Evolutionary conservation across 2,888 invertebrate genomes (phyloP).

Genomic region (Xanthorhoe designata): DNA sequence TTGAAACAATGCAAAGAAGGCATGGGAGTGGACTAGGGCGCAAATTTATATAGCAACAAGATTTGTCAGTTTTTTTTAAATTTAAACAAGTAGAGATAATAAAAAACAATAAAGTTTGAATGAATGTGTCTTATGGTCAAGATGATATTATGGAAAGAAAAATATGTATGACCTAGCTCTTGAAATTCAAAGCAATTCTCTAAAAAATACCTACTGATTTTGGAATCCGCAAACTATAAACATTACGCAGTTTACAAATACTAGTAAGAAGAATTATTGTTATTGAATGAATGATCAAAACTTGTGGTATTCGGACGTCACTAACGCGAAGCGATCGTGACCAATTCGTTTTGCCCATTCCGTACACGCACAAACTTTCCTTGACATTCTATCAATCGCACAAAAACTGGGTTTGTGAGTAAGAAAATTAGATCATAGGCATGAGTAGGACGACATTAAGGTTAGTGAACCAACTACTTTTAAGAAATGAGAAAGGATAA

Average conservation of each 20-base stretch:
- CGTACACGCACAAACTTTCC: constrained; percentile 40
- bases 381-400: constrained; percentile 47
- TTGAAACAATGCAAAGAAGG: neutral
- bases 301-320: constrained; percentile 23
- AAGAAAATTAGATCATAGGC: neutral
- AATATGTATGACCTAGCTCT: no score
- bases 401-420: neutral
- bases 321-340: constrained; percentile 29
- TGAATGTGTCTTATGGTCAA: no score
- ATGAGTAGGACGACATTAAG: neutral
- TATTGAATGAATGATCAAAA: constrained; percentile 19
- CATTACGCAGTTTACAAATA: constrained; percentile 1
- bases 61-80: no score
- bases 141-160: no score
- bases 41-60: no score
- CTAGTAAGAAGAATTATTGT: neutral
- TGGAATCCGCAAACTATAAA: neutral
- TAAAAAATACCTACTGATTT: neutral
- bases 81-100: no score
- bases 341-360: constrained; percentile 37
- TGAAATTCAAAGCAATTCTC: no score
- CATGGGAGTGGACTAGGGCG: neutral
- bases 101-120: no score
- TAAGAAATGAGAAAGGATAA: neutral
- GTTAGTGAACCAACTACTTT: neutral